Evolutionary conservation across 1,140 invertebrate genomes (phyloP).

Genomic region (Nasonia vitripennis): DNA sequence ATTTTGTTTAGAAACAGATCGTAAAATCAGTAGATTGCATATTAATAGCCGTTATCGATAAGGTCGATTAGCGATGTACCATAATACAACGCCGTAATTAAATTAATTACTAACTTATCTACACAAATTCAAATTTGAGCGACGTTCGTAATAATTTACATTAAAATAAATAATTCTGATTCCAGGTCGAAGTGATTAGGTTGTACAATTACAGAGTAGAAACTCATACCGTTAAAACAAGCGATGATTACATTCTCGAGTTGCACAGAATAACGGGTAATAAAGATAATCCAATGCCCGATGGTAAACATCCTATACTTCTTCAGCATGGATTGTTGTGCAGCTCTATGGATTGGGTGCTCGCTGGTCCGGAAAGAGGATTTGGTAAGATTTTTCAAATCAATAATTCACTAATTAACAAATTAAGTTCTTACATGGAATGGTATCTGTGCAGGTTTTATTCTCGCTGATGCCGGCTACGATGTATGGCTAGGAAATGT

Average conservation of each 20-base stretch:
- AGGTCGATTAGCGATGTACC: too few species aligned
- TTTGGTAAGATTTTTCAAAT: constrained; percentile 48
- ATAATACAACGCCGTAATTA: too few species aligned
- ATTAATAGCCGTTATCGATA: too few species aligned
- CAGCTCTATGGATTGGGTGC: constrained; percentile 53
- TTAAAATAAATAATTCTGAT: not conserved
- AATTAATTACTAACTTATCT: too few species aligned
- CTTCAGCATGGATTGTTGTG: constrained; percentile 56
- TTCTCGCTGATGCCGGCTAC: constrained; percentile 83
- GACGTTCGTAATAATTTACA: not conserved
- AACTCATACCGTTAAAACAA: constrained; percentile 76
- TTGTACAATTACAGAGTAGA: constrained; percentile 81
- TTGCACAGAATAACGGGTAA: constrained; percentile 76
- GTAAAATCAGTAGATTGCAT: too few species aligned
- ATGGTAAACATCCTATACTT: constrained; percentile 44
- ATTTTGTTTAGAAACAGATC: too few species aligned
- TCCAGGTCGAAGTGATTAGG: constrained; percentile 60
- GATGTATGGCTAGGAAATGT: constrained; percentile 87
- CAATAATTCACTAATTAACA: not conserved
- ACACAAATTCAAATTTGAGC: too few species aligned
- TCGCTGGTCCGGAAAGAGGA: constrained; percentile 53
- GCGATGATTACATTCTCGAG: constrained; percentile 78
- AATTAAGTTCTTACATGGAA: not conserved
- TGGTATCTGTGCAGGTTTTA: constrained; percentile 74
- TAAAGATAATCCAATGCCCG: constrained; percentile 23